A percentile compares a stretch with the other conserved stretches of the same genome.
These are phyloP conservation scores for Pogonomyrmex barbatus DNA, from an alignment of 1,140 invertebrate species.

Conservation along the genomic window DNA sequence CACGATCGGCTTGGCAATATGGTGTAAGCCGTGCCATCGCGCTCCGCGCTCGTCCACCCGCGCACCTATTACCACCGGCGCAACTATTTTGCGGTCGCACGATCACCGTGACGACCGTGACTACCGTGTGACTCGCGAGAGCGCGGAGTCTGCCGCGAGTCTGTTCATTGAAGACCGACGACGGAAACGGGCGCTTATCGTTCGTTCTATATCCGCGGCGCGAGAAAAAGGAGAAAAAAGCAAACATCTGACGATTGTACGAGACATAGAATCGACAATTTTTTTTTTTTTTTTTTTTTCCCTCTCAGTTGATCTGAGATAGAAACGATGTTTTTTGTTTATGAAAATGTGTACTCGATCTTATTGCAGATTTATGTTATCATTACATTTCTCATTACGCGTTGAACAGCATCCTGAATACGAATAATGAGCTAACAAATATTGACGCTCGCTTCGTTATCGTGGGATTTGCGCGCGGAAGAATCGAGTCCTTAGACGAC, in stretches of 20 bases:
- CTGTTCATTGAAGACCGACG: background rate
- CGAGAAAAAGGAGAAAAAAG: background rate
- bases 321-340: background rate
- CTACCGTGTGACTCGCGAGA: conserved; percentile 64
- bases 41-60: conserved; percentile 27
- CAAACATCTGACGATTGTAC: background rate
- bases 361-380: conserved; percentile 2
- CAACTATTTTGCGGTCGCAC: conserved; percentile 68
- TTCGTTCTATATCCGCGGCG: background rate
- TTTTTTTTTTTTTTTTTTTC: background rate
- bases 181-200: background rate
- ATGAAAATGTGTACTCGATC: background rate
- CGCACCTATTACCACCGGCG: conserved; percentile 31
- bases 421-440: conserved; percentile 38
- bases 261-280: background rate
- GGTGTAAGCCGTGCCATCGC: conserved; percentile 65
- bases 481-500: conserved; percentile 53
- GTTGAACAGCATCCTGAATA: background rate
- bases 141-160: background rate
- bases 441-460: conserved; percentile 54
- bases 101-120: conserved; percentile 72
- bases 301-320: background rate
- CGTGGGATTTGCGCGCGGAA: conserved; percentile 54
- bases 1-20: conserved; percentile 73
- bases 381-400: background rate